Evolutionary conservation across 2,797 vertebrate genomes (phyloP), one percentile per base, ranked within the genome.

Genomic region (Syngnathus acus): DNA sequence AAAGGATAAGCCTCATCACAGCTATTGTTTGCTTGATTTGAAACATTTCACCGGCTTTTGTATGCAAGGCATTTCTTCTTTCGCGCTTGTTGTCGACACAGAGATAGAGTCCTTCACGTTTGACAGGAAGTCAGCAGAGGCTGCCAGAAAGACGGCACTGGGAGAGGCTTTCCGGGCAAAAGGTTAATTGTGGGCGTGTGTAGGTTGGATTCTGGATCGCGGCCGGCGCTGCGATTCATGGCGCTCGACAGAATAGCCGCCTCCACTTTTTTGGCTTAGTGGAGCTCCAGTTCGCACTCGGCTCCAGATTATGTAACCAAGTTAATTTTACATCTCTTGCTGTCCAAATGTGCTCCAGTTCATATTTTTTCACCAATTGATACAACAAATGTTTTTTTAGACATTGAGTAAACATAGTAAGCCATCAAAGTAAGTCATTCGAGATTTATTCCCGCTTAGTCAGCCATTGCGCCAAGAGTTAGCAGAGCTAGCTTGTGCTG

Each of bases 111-210:
- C 65, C 61, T 72, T 65, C 55, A 26, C 66, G 71, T 26, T 32
- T 59, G 51, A 75, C 69, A 73, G 76, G 69, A 84, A 72, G 74
- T 72, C 66, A 68, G 60, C 65, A 66, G 59, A 53, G 42, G 73
- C 62, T 10, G 71, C 55, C 62, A 71, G 77, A 69, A 84, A 72
- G 73, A 72, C 64, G 65, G 58, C 65, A 64, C 57, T 43, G 50
- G 59, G 72, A 74, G 73, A 51, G 40, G 73, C 62, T 64, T 13
- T 69, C 57, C 63, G 79, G 76, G 76, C 79, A 83, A 76, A 71
- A 78, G 81, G 85, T 87, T 87, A 84, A 85, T 84, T 87, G 81
- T 81, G 78, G 79, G 80, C 82, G 78, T 79, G 79, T 76, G 82
- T 81, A 84, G 80, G 79, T 75, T 67, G 64, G 62, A 67, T 61